Conservation (phyloP, 1,140 invertebrate genomes). For the Philotrypesis tridentata region DNA sequence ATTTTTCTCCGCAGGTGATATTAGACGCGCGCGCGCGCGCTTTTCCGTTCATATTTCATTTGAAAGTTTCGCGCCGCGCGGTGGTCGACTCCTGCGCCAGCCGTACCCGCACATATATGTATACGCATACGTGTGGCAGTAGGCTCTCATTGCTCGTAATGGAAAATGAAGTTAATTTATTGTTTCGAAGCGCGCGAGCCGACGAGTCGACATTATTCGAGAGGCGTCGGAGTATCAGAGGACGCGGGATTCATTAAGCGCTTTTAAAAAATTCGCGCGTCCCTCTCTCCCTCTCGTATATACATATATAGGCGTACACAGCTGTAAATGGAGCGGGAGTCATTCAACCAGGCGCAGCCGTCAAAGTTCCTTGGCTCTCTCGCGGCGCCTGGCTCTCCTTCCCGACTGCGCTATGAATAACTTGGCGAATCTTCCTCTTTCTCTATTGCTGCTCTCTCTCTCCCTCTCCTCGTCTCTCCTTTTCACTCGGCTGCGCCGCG, state of each 20-base stretch:
- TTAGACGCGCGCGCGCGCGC: neutral
- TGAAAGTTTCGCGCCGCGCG: neutral
- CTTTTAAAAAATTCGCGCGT: conserved; percentile 27
- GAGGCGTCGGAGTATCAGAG: neutral
- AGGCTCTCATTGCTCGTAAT: no score
- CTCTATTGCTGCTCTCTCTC: neutral
- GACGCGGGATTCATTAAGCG: conserved; percentile 20
- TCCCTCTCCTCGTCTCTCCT: neutral
- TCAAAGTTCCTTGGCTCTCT: conserved; percentile 24
- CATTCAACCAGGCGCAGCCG: conserved; percentile 25
- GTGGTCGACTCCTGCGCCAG: no score
- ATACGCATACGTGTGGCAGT: no score
- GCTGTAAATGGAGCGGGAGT: conserved; percentile 17
- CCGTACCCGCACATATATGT: no score
- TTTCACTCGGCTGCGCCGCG: neutral
- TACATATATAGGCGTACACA: neutral
- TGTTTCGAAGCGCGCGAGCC: neutral
- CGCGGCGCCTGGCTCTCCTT: no score
- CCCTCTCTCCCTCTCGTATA: neutral
- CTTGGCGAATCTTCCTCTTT: conserved; percentile 27
- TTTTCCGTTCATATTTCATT: neutral
- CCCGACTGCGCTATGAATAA: conserved; percentile 20
- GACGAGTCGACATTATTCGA: neutral
- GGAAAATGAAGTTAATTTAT: no score
- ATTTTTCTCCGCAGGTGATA: neutral